Conservation (phyloP, 2,113 vertebrate species). For the Perca schrenkii region DNA sequence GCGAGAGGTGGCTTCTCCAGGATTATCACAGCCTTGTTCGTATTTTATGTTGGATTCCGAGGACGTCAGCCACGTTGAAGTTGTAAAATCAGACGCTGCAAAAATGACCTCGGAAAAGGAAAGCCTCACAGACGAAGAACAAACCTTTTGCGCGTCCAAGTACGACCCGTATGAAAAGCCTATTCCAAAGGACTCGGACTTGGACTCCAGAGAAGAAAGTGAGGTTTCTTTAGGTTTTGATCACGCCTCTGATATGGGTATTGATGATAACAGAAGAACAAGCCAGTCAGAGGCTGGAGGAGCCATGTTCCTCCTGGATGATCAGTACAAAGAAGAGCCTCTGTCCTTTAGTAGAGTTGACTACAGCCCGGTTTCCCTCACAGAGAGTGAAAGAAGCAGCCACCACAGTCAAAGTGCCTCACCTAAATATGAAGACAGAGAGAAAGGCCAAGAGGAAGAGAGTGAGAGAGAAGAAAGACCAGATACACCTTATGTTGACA, state of each 20-base stretch:
- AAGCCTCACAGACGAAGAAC: conserved; percentile 62
- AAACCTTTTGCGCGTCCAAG: conserved; percentile 75
- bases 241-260: conserved; percentile 59
- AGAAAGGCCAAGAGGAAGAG: conserved; percentile 80
- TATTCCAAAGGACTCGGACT: conserved; percentile 63
- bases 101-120: conserved; percentile 49
- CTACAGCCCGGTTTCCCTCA: conserved; percentile 71
- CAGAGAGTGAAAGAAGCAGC: conserved; percentile 72
- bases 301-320: conserved; percentile 73
- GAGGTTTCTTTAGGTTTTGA: conserved; percentile 59
- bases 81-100: conserved; percentile 26
- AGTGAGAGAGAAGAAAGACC: conserved; percentile 87
- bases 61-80: conserved; percentile 8
- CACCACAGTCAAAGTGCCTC: conserved; percentile 72
- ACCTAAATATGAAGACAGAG: conserved; percentile 69
- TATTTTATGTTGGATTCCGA: conserved; percentile 74
- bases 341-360: conserved; percentile 74
- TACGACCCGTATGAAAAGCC: conserved; percentile 85
- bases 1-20: conserved; percentile 81
- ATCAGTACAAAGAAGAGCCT: conserved; percentile 80
- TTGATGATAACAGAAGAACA: conserved; percentile 78
- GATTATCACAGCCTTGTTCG: conserved; percentile 72
- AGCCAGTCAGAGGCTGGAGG: conserved; percentile 68
- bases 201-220: conserved; percentile 61
- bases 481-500: conserved; percentile 87